These are phyloP conservation scores for Scaptomyza cyrtandrae DNA, from an alignment of 2,888 invertebrate species.

Conservation along the genomic window DNA sequence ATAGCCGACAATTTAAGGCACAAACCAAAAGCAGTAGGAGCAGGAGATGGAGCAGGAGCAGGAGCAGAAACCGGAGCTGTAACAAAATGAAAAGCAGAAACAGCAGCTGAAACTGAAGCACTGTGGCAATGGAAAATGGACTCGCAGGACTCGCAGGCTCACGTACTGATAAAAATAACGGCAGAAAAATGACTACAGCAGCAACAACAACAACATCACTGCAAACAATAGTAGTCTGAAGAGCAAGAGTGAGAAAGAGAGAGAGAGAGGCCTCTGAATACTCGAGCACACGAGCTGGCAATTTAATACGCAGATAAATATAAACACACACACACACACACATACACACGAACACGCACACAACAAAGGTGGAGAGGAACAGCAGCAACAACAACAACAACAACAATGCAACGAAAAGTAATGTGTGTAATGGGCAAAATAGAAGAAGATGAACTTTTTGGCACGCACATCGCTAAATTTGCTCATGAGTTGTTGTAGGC, in stretches of 20 bases:
- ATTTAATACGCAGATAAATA: conserved; percentile 79
- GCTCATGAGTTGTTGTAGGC: conserved; percentile 54
- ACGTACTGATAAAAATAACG: conserved; percentile 77
- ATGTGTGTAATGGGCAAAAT: conserved; percentile 19
- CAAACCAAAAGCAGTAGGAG: not conserved
- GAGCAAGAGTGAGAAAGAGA: conserved; percentile 26
- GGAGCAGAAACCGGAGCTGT: conserved; percentile 26
- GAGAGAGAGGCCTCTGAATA: conserved; percentile 26
- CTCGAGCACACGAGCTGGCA: conserved; percentile 66
- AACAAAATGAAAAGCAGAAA: conserved; percentile 10
- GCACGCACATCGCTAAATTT: conserved; percentile 74
- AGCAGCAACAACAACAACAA: not conserved
- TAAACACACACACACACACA: conserved; percentile 43
- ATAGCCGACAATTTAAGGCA: conserved; percentile 63
- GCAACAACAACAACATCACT: conserved; percentile 36
- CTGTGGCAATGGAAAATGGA: conserved; percentile 49
- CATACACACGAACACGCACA: conserved; percentile 36
- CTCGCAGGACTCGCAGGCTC: conserved; percentile 54
- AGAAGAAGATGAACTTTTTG: conserved; percentile 67
- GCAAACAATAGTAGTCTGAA: conserved; percentile 40
- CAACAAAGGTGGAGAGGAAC: not conserved
- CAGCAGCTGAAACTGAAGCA: conserved; percentile 34
- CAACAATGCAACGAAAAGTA: not conserved
- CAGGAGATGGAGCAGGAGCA: not conserved
- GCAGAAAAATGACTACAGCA: conserved; percentile 70